A percentile compares a stretch with the other conserved stretches of the same genome.
phyloP scores from a whole-genome alignment of 1,140 invertebrate genomes.

The Drosophila rhopaloa region DNA sequence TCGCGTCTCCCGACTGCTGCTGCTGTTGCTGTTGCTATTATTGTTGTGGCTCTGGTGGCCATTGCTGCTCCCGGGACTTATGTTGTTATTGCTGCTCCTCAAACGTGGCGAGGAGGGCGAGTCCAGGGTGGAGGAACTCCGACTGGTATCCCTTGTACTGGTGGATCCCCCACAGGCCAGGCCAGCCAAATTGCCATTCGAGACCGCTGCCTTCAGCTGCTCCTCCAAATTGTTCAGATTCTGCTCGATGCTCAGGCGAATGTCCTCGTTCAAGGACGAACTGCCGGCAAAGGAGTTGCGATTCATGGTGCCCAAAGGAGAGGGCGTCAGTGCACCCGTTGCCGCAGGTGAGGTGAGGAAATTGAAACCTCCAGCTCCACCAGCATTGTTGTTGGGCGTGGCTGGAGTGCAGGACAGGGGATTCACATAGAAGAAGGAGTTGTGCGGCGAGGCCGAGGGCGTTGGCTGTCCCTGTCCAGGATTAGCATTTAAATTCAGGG shows the following conservation, averaged over 20 bases:
- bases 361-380: slow-evolving; percentile 61
- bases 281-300: slow-evolving; percentile 81
- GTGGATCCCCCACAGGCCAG: slow-evolving; percentile 68
- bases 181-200: slow-evolving; percentile 76
- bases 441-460: slow-evolving; percentile 59
- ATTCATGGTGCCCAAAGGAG: slow-evolving; percentile 74
- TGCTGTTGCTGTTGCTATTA: slow-evolving; percentile 39
- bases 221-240: slow-evolving; percentile 81
- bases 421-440: slow-evolving; percentile 83
- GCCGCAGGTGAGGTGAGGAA: slow-evolving; percentile 68
- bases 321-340: slow-evolving; percentile 65
- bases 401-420: slow-evolving; percentile 76
- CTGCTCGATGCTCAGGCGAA: slow-evolving; percentile 79
- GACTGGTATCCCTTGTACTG: slow-evolving; percentile 70
- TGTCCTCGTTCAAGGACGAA: slow-evolving; percentile 63
- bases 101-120: slow-evolving; percentile 72
- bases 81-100: slow-evolving; percentile 64
- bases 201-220: slow-evolving; percentile 87
- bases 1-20: slow-evolving; percentile 57
- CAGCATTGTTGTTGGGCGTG: slow-evolving; percentile 69
- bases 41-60: slow-evolving; percentile 42
- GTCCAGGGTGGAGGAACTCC: slow-evolving; percentile 75
- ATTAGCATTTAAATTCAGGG: slow-evolving; percentile 84
- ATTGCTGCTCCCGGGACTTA: slow-evolving; percentile 58
- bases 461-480: slow-evolving; percentile 46